Conservation (phyloP, 1,140 invertebrate genomes). For the Hylyphantes graminicola region DNA sequence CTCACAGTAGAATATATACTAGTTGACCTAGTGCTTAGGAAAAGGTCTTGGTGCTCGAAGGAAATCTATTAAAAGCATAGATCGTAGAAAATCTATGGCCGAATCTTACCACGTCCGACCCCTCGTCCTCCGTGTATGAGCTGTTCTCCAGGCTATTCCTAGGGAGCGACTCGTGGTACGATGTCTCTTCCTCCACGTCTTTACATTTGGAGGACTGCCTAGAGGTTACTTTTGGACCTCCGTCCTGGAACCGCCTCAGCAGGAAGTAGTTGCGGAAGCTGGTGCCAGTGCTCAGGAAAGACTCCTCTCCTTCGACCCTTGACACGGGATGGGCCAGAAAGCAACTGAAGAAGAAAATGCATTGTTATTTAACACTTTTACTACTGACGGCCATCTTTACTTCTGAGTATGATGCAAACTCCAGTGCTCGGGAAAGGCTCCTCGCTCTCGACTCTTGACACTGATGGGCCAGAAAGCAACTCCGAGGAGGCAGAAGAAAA, state of each 20-base stretch:
- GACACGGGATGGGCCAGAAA: slow-evolving; percentile 44
- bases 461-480: slow-evolving; percentile 43
- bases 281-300: slow-evolving; percentile 34
- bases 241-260: slow-evolving; percentile 22
- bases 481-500: no score
- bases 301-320: slow-evolving; percentile 32
- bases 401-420: no score
- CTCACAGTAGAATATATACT: no score
- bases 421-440: slow-evolving; percentile 30
- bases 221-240: not conserved
- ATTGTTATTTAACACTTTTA: no score
- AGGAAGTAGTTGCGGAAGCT: slow-evolving; percentile 45
- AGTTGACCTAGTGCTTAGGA: no score
- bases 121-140: slow-evolving; percentile 29
- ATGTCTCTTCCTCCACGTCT: slow-evolving; percentile 23
- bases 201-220: slow-evolving; percentile 31
- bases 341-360: not conserved
- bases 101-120: slow-evolving; percentile 25
- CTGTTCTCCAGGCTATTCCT: slow-evolving; percentile 29
- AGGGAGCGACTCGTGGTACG: not conserved
- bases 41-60: not conserved
- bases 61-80: not conserved
- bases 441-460: slow-evolving; percentile 25
- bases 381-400: no score
- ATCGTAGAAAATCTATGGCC: not conserved